Conservation (phyloP, 2,113 vertebrate genomes). For the Cottus gobio region DNA sequence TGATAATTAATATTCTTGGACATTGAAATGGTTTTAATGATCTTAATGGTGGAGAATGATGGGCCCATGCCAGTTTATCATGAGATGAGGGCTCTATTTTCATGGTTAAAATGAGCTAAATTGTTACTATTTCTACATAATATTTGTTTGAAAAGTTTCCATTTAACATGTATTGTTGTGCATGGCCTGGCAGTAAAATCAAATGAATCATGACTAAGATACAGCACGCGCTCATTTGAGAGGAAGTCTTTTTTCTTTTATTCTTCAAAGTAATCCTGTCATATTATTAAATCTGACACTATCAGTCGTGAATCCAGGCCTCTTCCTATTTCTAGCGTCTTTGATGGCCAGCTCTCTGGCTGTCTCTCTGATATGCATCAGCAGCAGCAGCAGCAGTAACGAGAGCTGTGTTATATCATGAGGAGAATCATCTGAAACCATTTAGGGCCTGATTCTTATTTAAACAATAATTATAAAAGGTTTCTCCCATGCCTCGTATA, state of each 20-base stretch:
- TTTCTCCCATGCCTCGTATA: background rate
- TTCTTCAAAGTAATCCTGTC: slow-evolving; percentile 52
- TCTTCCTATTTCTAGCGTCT: slow-evolving; percentile 61
- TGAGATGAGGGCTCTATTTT: background rate
- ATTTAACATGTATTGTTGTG: background rate
- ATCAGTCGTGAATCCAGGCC: slow-evolving; percentile 71
- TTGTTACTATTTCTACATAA: background rate
- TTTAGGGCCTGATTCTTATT: slow-evolving; percentile 17
- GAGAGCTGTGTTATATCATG: slow-evolving; percentile 35
- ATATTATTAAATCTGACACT: slow-evolving; percentile 72
- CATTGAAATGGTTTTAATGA: slow-evolving; percentile 6
- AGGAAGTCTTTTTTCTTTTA: slow-evolving; percentile 26
- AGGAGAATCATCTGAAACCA: slow-evolving; percentile 26
- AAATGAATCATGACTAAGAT: slow-evolving; percentile 23
- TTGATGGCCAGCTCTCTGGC: slow-evolving; percentile 59
- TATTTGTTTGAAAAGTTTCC: background rate
- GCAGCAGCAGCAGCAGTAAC: slow-evolving; percentile 36
- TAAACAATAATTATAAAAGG: background rate
- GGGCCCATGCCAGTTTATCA: background rate
- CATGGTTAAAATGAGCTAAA: background rate
- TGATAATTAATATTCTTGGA: slow-evolving; percentile 8
- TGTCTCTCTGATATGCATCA: slow-evolving; percentile 71
- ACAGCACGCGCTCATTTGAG: slow-evolving; percentile 21
- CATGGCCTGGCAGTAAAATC: slow-evolving; percentile 7
- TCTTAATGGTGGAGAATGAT: slow-evolving; percentile 9